Evolutionary conservation across 2,888 invertebrate genomes (phyloP), one percentile per base, ranked within the genome.

Genomic region (Ichneumon xanthorius): DNA sequence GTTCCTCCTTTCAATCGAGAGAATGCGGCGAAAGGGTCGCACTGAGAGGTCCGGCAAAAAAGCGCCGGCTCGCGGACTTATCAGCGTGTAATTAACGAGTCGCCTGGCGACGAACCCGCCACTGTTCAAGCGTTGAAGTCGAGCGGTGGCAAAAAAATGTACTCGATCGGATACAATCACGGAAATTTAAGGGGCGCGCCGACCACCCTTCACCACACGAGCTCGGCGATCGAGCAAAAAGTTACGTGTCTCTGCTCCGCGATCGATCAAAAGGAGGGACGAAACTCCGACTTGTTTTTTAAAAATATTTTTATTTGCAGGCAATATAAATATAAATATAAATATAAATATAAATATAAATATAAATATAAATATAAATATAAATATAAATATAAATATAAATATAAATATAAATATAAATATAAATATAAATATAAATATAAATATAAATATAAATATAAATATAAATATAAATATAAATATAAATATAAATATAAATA

Each of bases 11-110:
- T 58, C 70, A 73, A 82, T 78, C 58, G 72, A 78, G 26, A 50
- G 58, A 53, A 80, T 84, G 33, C 50, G 50, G 72, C 61, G 67
- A 45, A 40, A 67, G 79, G 80, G 30, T 22, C 22, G 26, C 16
- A 37, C 63, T 14, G 30, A 72, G 37, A 33, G 6, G n/a, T 22
- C 9, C 19, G 14, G 19, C 61, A 79, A 83, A 83, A 78, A 83
- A 48, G 63, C 53, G 6, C 79, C 48, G 70, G 50, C 70, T 75
- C 67, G 67, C 67, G 22, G 82, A 91, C 90, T 90, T 90, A 90
- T 90, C 90, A 88, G 88, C 80, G 86, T 80, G 89, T 91, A 92
- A 92, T 92, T 92, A 92, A 92, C 90, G 90, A 82, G 72, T 82
- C 88, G 88, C 86, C 83, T 85, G 86, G 89, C 88, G 45, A 72